A percentile compares a stretch with the other conserved stretches of the same genome.
These are phyloP conservation scores for Biston stratarius DNA, from an alignment of 2,888 invertebrate genomes.

Conservation along the genomic window DNA sequence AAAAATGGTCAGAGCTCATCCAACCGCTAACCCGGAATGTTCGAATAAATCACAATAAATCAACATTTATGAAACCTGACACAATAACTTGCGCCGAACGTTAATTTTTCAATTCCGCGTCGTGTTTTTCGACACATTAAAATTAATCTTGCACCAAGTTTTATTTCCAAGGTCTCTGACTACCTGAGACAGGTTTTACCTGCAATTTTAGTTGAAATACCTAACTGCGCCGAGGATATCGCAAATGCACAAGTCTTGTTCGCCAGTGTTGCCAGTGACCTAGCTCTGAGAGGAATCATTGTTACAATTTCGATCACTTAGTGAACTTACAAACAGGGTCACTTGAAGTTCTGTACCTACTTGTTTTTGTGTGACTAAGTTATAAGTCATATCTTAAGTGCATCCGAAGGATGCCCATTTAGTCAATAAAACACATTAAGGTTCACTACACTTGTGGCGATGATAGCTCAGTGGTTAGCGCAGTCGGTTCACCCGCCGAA, in stretches of 20 bases:
- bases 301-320: constrained; percentile 1
- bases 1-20: background rate
- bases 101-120: background rate
- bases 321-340: constrained; percentile 3
- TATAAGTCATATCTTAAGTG: background rate
- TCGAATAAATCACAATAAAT: constrained; percentile 1
- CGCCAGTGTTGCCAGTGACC: background rate
- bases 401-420: no score
- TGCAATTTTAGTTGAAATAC: background rate
- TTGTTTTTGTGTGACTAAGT: constrained; percentile 6
- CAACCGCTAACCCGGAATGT: background rate
- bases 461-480: no score
- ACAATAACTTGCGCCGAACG: background rate
- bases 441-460: no score
- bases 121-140: constrained; percentile 8
- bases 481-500: no score
- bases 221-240: background rate
- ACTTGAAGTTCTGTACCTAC: no score
- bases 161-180: constrained; percentile 13
- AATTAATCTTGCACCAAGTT: constrained; percentile 6
- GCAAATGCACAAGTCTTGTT: constrained; percentile 3
- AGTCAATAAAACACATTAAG: no score
- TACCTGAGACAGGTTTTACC: constrained; percentile 22
- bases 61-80: constrained; percentile 2
- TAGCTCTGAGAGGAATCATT: constrained; percentile 5